Base-by-base conservation (phyloP, 2,797 vertebrate genomes). In the Bradypus variegatus region DNA sequence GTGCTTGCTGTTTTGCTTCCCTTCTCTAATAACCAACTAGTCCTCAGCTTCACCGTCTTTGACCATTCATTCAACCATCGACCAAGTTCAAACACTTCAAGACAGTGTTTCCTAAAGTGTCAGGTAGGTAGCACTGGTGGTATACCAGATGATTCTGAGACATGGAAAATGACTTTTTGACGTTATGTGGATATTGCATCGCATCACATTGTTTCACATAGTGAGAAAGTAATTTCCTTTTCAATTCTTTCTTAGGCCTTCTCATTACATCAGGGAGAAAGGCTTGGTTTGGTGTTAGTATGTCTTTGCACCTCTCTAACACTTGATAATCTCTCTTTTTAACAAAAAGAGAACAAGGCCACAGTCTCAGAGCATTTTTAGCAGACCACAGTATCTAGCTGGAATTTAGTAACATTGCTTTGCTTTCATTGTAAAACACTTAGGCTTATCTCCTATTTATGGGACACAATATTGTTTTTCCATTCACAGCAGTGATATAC, bases 151-250 rank as follows among this genome's bases (percentile, higher is more conserved):
- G n/a, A 86, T 81, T 64, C 45, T 31, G 76, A 48, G 91, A 92
- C 80, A n/a, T 25, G 31, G 89, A 86, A 75, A 89, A 92, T 60
- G 82, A 73, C 91, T 93, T 94, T 80, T 78, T 16, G 1, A 13
- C 60, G 79, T 85, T 69, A 0, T 77, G 36, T 91, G 94, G 87
- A 55, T 84, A 85, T 11, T 73, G 58, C 80, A 45, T 70, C 91
- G 41, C 90, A 93, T 95, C 95, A 93, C 94, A 89, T 81, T 88
- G 92, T 91, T 94, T 96, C 95, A 94, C 95, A 95, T 41, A 91
- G 95, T 94, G 96, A 95, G 95, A 96, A 96, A 96, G 95, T 96
- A 94, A 96, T 96, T 96, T 96, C 96, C 95, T 96, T 96, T 95
- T 95, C 95, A 95, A 94, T 96, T 96, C 96, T 94, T 96, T 88